Conservation (phyloP, 2,888 invertebrate genomes). For the Dorcus hopei region DNA sequence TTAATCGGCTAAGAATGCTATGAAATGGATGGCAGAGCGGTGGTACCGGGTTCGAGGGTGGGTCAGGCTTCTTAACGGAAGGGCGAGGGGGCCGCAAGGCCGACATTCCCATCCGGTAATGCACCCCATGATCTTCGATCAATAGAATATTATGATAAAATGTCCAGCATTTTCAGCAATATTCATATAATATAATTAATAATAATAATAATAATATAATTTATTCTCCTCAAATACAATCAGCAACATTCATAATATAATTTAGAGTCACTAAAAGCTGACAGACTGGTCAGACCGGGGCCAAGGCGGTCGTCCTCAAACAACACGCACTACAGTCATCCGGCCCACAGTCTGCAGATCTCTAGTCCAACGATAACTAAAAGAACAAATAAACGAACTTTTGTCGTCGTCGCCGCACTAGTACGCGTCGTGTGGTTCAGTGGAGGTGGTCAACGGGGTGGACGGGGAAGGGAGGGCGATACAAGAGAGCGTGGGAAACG, state of each 20-base stretch:
- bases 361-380: too few species aligned
- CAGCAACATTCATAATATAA: slow-evolving; percentile 3
- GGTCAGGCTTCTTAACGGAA: neutral
- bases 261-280: neutral
- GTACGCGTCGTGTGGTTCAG: neutral
- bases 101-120: neutral
- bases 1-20: too few species aligned
- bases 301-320: neutral
- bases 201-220: slow-evolving; percentile 15
- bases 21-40: too few species aligned
- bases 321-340: too few species aligned
- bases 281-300: neutral
- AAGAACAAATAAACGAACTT: neutral
- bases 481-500: neutral
- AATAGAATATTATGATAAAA: slow-evolving; percentile 21
- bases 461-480: neutral
- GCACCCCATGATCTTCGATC: slow-evolving; percentile 4
- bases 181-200: slow-evolving; percentile 11
- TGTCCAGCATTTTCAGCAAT: slow-evolving; percentile 25
- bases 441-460: neutral
- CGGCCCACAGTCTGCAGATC: too few species aligned
- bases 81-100: slow-evolving; percentile 3
- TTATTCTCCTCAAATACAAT: slow-evolving; percentile 4
- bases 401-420: neutral
- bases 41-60: too few species aligned